Evolutionary conservation across 1,140 invertebrate genomes (phyloP).

Genomic region (Telenomus remus): DNA sequence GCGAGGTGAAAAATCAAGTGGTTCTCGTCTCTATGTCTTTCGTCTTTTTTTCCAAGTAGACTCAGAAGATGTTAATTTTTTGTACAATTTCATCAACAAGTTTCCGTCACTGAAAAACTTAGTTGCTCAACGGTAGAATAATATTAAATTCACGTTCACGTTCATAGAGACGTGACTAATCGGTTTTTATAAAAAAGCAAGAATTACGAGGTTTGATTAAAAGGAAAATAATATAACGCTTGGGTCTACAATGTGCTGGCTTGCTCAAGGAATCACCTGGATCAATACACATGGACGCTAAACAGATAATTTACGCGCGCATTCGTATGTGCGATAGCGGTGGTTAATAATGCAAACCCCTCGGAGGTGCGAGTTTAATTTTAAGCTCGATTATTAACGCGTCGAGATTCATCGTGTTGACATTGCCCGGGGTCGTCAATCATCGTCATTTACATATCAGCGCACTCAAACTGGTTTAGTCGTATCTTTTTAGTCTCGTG

Average conservation of each 20-base stretch:
- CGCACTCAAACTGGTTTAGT: slow-evolving; percentile 46
- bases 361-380: slow-evolving; percentile 50
- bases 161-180: too few relatives aligned
- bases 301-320: slow-evolving; percentile 49
- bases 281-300: slow-evolving; percentile 36
- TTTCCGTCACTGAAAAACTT: too few relatives aligned
- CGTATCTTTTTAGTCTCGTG: background rate
- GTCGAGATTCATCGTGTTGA: slow-evolving; percentile 55
- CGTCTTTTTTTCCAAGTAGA: too few relatives aligned
- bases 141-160: too few relatives aligned
- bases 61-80: too few relatives aligned
- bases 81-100: too few relatives aligned
- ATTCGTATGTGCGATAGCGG: slow-evolving; percentile 19
- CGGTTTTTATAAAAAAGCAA: too few relatives aligned
- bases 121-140: too few relatives aligned
- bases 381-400: slow-evolving; percentile 55
- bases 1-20: too few relatives aligned
- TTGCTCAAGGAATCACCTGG: slow-evolving; percentile 15
- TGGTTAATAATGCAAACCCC: slow-evolving; percentile 49
- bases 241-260: slow-evolving; percentile 5
- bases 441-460: slow-evolving; percentile 48
- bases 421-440: slow-evolving; percentile 52
- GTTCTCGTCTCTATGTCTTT: too few relatives aligned
- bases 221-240: background rate
- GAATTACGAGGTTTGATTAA: slow-evolving; percentile 1